Evolutionary conservation across 1,140 invertebrate genomes (phyloP), one percentile per base, ranked within the genome.

Genomic region (Apis laboriosa): DNA sequence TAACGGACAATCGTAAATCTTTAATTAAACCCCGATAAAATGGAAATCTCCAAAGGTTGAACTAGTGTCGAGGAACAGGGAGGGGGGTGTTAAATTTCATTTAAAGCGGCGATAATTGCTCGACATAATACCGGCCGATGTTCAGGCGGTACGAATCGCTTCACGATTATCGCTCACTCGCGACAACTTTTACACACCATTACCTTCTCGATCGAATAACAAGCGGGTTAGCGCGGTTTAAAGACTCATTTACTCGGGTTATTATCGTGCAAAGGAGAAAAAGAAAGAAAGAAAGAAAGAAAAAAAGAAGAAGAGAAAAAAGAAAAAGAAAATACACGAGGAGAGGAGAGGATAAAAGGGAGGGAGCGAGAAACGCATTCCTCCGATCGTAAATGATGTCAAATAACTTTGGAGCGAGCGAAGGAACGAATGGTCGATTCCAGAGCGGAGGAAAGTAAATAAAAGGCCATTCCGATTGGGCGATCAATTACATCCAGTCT

Each of bases 391-490:
- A 92, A 92, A 91, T 89, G 91, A 93, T 92, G 92, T 93, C 92
- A 92, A 92, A 93, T 93, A 93, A 93, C 91, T 93, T 93, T 91
- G 87, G 83, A 90, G 88, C 84, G 85, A 89, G 83, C 84, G 89
- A 91, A 90, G 87, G 88, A 91, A 90, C 90, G 91, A 85, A 90
- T 89, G 91, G 89, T 84, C 86, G 84, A 85, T 85, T 89, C 89
- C 34, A 88, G 84, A 93, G 90, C 86, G 90, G 91, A 93, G 91
- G 90, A 93, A 93, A 92, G 93, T 93, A 94, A 94, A 94, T 93
- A 93, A 93, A 93, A 93, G 93, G 93, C 93, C 92, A 93, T 94
- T 94, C 93, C 93, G 91, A 94, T 93, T 93, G 93, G 93, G 91
- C 92, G 93, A 94, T 94, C 93, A 94, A 94, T 94, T 94, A 94